Base-by-base conservation (phyloP, 2,888 invertebrate species). In the Mythimna loreyi region DNA sequence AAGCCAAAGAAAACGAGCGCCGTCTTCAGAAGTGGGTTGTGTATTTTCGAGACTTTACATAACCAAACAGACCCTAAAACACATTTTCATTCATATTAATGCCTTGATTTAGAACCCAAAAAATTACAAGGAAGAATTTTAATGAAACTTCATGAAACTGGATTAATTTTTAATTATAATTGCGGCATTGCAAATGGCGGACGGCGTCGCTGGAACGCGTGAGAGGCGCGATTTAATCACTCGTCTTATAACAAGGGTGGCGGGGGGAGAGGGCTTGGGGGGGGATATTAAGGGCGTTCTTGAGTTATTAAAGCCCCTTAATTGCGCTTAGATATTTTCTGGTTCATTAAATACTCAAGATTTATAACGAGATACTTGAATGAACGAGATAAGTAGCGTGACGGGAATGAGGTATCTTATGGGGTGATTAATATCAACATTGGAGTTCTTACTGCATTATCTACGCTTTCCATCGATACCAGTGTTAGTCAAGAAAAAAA, bases 121-220 rank as follows among this genome's bases (percentile, higher is more conserved):
- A 87, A 86, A 84, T 87, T 85, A 85, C 86, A 78, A 85, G 82
- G 85, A 87, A 86, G 83, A 86, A 83, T 76, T 86, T 88, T 87
- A 87, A 89, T 89, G 82, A 87, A 88, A 87, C 86, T 89, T 90
- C 88, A 85, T 85, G 85, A 85, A 86, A 85, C 84, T 71, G 89
- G 91, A 93, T 94, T 93, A 93, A 93, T 93, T 93, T 94, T 94
- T 94, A 95, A 95, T 94, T 94, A 94, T 94, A 93, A 94, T 92
- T 89, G 91, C 90, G 87, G 86, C 82, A 87, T 90, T 88, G 90
- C 90, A 90, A 92, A 92, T 90, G 89, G 89, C 89, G 86, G 85
- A 82, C 87, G 85, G 86, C 89, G 87, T 87, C 86, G 88, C 86
- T 87, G 89, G 91, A 93, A 92, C 92, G 92, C 92, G 92, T 92